These are phyloP conservation scores for Hydrochoerus hydrochaeris DNA, from an alignment of 2,113 vertebrate genomes.

Conservation along the genomic window DNA sequence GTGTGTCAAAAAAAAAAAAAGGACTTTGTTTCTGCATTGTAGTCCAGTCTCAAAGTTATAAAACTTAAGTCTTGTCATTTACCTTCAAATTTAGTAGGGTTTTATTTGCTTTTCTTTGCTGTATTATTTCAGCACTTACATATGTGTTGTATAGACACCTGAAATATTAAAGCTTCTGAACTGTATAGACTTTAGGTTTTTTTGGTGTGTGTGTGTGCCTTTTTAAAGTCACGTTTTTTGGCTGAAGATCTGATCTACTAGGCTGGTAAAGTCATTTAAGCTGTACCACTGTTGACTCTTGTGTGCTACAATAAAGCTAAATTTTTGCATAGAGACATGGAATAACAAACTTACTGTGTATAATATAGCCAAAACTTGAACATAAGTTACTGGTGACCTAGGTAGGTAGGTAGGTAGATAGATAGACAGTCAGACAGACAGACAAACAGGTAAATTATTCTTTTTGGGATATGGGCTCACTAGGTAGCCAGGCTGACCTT, in stretches of 20 bases:
- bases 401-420: neutral
- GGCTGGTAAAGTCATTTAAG: neutral
- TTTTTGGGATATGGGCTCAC: neutral
- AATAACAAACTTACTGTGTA: neutral
- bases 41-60: neutral
- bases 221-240: conserved; percentile 22
- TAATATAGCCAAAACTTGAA: neutral
- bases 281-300: neutral
- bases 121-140: neutral
- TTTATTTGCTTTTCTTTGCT: conserved; percentile 3
- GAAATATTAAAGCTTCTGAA: neutral
- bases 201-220: neutral
- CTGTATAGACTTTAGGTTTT: neutral
- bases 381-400: neutral
- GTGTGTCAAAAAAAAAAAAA: neutral
- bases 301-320: neutral
- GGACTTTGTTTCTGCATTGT: neutral
- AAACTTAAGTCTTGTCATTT: neutral
- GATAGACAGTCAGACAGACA: neutral
- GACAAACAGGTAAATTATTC: neutral
- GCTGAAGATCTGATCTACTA: neutral
- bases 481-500: neutral
- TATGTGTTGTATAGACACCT: neutral
- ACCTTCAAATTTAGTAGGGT: neutral
- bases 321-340: neutral